Evolutionary conservation across 2,888 invertebrate genomes (phyloP).

Genomic region (Cataglyphis cursor): DNA sequence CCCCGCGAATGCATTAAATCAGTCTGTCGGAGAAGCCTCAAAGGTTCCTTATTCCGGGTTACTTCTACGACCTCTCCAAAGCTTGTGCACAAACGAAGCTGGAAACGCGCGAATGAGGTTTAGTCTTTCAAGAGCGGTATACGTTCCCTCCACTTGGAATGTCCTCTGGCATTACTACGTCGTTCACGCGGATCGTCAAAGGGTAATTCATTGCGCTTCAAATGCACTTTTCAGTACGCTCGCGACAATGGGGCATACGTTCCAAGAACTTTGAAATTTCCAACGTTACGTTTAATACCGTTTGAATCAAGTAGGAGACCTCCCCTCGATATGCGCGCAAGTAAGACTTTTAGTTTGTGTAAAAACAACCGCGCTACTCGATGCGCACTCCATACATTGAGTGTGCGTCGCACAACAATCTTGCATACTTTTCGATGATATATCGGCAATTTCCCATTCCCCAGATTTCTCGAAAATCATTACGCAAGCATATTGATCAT

Average conservation of each 20-base stretch:
- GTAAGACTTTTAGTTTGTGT: neutral
- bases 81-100: constrained; percentile 16
- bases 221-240: constrained; percentile 38
- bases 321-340: neutral
- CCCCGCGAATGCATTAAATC: constrained; percentile 53
- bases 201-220: constrained; percentile 52
- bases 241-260: constrained; percentile 23
- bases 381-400: neutral
- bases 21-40: constrained; percentile 45
- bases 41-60: constrained; percentile 45
- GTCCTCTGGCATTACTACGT: constrained; percentile 37
- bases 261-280: constrained; percentile 3
- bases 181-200: constrained; percentile 47
- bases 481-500: constrained; percentile 33
- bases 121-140: constrained; percentile 46
- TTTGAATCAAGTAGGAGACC: neutral
- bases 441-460: constrained; percentile 4
- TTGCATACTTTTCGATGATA: neutral
- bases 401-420: neutral
- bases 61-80: constrained; percentile 23
- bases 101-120: constrained; percentile 43
- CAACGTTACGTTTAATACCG: neutral
- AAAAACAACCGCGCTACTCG: constrained; percentile 2
- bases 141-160: constrained; percentile 33
- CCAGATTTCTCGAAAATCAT: constrained; percentile 24